These are phyloP conservation scores for Dromas ardeola DNA, from an alignment of 2,113 vertebrate species.

Conservation along the genomic window DNA sequence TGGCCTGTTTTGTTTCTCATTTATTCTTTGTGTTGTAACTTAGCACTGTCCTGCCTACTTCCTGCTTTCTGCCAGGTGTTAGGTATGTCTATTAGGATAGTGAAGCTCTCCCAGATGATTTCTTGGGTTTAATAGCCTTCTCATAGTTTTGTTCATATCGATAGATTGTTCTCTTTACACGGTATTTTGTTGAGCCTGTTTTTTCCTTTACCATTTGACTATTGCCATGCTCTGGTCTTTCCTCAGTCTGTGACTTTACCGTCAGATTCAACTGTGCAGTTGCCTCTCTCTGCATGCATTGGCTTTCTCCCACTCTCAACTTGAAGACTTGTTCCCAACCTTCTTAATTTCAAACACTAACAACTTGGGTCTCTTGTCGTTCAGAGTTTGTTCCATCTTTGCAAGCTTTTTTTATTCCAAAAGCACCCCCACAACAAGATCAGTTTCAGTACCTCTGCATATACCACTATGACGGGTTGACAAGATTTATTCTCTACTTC, in stretches of 20 bases:
- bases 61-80: not conserved
- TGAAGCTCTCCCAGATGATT: not conserved
- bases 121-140: not conserved
- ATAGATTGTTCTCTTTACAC: not conserved
- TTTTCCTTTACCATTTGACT: not conserved
- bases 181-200: not conserved
- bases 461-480: not conserved
- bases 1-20: not conserved
- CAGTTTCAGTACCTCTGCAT: not conserved
- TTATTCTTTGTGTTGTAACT: not conserved
- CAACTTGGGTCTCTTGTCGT: not conserved
- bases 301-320: not conserved
- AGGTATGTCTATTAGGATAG: not conserved
- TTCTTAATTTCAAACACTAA: not conserved
- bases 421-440: not conserved
- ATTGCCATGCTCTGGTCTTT: not conserved
- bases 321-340: not conserved
- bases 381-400: not conserved
- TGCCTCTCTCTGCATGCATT: not conserved
- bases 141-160: not conserved
- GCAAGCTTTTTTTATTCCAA: not conserved
- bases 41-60: not conserved
- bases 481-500: not conserved
- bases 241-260: not conserved
- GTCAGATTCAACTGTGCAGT: not conserved